Conservation (phyloP, 2,797 vertebrate species). For the Darevskia nairensis region DNA sequence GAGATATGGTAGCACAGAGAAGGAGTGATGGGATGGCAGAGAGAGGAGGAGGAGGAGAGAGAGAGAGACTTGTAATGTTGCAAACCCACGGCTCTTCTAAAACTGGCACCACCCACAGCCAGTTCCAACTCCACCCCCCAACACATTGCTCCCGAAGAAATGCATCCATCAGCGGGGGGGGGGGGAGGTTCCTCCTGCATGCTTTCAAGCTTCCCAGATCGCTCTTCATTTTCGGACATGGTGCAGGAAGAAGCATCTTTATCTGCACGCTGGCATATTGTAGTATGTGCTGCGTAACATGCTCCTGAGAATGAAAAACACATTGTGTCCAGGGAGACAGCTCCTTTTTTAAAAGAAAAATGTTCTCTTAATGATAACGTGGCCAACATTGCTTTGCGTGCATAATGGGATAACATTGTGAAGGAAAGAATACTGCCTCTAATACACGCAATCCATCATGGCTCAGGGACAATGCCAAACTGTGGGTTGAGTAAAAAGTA, state of each 20-base stretch:
- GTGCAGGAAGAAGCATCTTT: neutral
- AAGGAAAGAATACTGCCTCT: conserved; percentile 5
- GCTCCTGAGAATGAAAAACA: neutral
- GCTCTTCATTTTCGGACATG: neutral
- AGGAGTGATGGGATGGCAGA: too few relatives aligned
- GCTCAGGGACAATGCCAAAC: neutral
- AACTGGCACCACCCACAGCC: too few relatives aligned
- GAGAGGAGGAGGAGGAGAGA: too few relatives aligned
- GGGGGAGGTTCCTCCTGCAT: too few relatives aligned
- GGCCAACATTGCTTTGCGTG: neutral
- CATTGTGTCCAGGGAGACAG: neutral
- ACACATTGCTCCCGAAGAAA: too few relatives aligned
- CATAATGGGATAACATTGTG: neutral
- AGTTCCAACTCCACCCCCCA: too few relatives aligned
- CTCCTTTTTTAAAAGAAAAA: neutral
- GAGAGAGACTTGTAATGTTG: too few relatives aligned
- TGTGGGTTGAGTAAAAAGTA: conserved; percentile 2
- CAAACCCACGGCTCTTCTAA: too few relatives aligned
- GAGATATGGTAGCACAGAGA: too few relatives aligned
- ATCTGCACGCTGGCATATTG: neutral
- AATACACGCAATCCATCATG: neutral
- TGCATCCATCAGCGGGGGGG: too few relatives aligned
- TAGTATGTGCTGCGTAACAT: neutral
- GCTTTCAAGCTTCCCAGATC: neutral
- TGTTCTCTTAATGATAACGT: neutral